These are phyloP conservation scores for Marmota monax DNA, from an alignment of 2,113 vertebrate species.

Conservation along the genomic window DNA sequence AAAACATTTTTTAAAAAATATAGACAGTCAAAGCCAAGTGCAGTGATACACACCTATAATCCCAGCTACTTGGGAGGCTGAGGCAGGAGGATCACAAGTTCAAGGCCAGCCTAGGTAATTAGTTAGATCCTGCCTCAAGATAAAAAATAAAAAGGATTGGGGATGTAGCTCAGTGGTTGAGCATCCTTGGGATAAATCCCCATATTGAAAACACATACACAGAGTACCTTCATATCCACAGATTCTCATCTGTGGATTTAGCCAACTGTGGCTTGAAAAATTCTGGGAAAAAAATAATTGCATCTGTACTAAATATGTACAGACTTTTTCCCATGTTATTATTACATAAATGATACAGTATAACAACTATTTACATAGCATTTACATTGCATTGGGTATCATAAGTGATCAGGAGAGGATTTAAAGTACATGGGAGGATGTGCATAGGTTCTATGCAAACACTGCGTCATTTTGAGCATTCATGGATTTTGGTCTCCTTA, in stretches of 20 bases:
- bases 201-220: background rate
- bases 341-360: background rate
- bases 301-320: background rate
- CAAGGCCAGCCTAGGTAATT: background rate
- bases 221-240: background rate
- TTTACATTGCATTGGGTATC: background rate
- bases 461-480: background rate
- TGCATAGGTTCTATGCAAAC: background rate
- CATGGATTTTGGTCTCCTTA: background rate
- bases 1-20: background rate
- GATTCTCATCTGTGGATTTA: background rate
- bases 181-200: background rate
- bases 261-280: background rate
- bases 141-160: background rate
- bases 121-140: background rate
- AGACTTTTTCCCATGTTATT: background rate
- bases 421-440: background rate
- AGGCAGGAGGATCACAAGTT: background rate
- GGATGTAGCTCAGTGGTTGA: background rate
- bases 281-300: background rate
- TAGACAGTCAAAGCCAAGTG: background rate
- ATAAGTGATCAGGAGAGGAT: background rate
- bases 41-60: background rate
- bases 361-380: background rate
- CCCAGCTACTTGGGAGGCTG: background rate